Percentiles rank a stretch among this genome's conserved stretches.
phyloP scores from a whole-genome alignment of 2,888 invertebrate genomes.

The Archaeoteleia sp. region DNA sequence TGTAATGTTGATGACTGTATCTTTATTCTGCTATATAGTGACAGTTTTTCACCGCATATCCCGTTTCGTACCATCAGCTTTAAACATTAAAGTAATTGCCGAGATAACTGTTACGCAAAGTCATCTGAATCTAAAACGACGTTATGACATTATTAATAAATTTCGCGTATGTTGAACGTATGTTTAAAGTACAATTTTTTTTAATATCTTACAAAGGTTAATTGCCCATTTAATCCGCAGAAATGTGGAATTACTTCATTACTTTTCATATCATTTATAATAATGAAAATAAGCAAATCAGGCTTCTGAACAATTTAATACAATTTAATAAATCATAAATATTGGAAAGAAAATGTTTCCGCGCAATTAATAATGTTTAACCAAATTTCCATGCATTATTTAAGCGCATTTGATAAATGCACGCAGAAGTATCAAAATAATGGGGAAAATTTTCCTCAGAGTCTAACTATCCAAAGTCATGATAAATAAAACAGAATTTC shows the following conservation, averaged over 20 bases:
- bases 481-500: conserved; percentile 46
- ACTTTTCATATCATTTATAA: no score
- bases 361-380: not conserved
- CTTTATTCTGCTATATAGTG: not conserved
- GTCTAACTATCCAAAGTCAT: conserved; percentile 6
- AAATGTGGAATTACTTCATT: no score
- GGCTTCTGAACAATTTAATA: no score
- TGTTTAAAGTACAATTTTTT: no score
- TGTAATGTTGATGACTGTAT: no score
- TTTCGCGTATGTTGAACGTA: not conserved
- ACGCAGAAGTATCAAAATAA: conserved; percentile 17
- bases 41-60: conserved; percentile 11
- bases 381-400: conserved; percentile 9
- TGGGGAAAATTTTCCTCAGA: conserved; percentile 12
- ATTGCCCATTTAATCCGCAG: no score
- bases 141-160: not conserved
- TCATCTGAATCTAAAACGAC: not conserved
- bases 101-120: not conserved
- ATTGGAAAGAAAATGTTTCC: not conserved
- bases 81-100: conserved; percentile 18
- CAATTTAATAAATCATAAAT: not conserved
- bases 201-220: no score
- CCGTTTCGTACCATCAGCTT: conserved; percentile 7
- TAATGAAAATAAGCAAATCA: no score
- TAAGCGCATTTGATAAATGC: conserved; percentile 23